These are phyloP conservation scores for Megaceryle torquata DNA, from an alignment of 2,113 vertebrate genomes.

Conservation along the genomic window DNA sequence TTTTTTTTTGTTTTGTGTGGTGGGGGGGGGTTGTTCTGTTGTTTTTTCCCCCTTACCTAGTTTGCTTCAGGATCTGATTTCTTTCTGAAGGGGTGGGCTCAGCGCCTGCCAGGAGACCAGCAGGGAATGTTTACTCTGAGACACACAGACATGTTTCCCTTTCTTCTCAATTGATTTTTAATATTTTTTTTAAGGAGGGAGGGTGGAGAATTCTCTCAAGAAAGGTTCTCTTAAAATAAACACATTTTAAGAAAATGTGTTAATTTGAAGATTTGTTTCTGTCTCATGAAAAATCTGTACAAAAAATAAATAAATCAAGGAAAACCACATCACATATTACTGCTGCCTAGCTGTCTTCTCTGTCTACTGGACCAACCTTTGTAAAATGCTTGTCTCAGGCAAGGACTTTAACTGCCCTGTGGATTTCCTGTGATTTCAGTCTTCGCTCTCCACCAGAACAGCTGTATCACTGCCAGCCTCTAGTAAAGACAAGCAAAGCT, in stretches of 20 bases:
- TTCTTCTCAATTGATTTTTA: conserved; percentile 24
- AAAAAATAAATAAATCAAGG: not conserved
- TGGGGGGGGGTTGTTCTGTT: not conserved
- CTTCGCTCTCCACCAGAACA: not conserved
- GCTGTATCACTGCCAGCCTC: not conserved
- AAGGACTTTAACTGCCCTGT: not conserved
- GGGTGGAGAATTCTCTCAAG: not conserved
- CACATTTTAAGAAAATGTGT: conserved; percentile 17
- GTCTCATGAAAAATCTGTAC: not conserved
- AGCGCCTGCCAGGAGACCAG: conserved; percentile 59
- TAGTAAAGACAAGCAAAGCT: not conserved
- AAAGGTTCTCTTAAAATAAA: conserved; percentile 44
- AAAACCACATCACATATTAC: not conserved
- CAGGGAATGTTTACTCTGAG: conserved; percentile 73
- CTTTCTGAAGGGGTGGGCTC: conserved; percentile 74
- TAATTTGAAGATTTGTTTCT: conserved; percentile 29
- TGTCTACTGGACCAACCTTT: not conserved
- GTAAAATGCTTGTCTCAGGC: conserved; percentile 18
- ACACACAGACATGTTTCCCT: conserved; percentile 33
- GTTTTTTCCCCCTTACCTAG: conserved; percentile 73
- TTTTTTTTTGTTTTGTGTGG: conserved; percentile 17
- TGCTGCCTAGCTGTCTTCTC: not conserved
- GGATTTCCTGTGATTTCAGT: conserved; percentile 44
- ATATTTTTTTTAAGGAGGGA: not conserved
- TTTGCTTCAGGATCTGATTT: conserved; percentile 79